Percentiles rank a stretch among this genome's conserved stretches.
phyloP scores from a whole-genome alignment of 2,113 vertebrate genomes.

The Saguinus imperator region DNA sequence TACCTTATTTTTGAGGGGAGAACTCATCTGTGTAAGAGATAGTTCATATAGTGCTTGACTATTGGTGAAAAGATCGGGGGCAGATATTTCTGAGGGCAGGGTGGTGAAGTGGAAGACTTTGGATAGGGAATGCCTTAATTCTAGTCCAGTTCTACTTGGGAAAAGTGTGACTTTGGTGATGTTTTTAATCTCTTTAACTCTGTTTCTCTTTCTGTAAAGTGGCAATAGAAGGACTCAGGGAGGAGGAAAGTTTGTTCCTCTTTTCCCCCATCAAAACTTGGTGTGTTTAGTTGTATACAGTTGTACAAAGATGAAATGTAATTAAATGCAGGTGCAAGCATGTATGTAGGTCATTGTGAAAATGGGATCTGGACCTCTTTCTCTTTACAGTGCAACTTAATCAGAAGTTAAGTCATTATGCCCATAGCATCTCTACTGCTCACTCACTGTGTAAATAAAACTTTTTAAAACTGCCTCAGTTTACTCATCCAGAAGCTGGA shows the following conservation, averaged over 20 bases:
- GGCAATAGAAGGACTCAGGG: not conserved
- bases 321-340: not conserved
- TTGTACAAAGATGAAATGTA: not conserved
- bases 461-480: not conserved
- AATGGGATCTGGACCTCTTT: not conserved
- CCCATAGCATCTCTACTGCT: not conserved
- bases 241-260: not conserved
- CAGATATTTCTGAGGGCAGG: not conserved
- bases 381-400: not conserved
- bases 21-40: not conserved
- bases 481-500: not conserved
- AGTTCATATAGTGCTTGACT: not conserved
- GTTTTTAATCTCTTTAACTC: not conserved
- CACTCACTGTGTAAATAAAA: not conserved
- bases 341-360: not conserved
- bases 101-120: not conserved
- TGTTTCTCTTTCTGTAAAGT: not conserved
- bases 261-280: not conserved
- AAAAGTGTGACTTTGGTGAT: not conserved
- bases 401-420: not conserved
- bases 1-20: not conserved
- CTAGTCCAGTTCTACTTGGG: not conserved
- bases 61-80: not conserved
- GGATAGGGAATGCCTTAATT: not conserved
- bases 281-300: not conserved